Conservation (phyloP, 2,797 vertebrate species). For the Rhodeus uyekii region DNA sequence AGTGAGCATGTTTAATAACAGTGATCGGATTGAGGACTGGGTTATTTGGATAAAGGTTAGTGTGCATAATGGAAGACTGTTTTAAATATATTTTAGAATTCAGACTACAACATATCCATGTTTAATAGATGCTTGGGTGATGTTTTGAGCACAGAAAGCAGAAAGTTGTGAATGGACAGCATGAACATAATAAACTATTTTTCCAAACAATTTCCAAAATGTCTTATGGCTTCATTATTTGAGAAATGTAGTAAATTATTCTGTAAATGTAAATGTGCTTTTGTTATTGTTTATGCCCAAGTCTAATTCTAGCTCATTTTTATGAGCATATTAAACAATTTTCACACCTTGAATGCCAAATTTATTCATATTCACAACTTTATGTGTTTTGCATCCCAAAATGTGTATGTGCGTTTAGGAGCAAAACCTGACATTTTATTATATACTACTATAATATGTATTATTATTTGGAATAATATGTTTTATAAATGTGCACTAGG, state of each 20-base stretch:
- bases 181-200: neutral
- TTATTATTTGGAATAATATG: too few species aligned
- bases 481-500: too few species aligned
- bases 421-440: too few species aligned
- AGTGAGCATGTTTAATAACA: slow-evolving; percentile 11
- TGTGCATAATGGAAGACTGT: neutral
- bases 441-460: too few species aligned
- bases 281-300: neutral
- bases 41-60: neutral
- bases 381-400: neutral
- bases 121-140: neutral
- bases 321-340: neutral
- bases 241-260: neutral
- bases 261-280: neutral
- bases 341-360: neutral
- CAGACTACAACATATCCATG: neutral
- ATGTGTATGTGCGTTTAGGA: neutral
- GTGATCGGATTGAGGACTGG: neutral
- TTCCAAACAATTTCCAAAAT: neutral
- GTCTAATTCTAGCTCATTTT: neutral
- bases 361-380: neutral
- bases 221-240: neutral
- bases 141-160: neutral
- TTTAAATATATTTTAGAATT: neutral
- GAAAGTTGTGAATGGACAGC: neutral